A percentile compares a stretch with the other conserved stretches of the same genome.
Conservation (phyloP, 2,888 invertebrate species). For the Norana najaformis region DNA sequence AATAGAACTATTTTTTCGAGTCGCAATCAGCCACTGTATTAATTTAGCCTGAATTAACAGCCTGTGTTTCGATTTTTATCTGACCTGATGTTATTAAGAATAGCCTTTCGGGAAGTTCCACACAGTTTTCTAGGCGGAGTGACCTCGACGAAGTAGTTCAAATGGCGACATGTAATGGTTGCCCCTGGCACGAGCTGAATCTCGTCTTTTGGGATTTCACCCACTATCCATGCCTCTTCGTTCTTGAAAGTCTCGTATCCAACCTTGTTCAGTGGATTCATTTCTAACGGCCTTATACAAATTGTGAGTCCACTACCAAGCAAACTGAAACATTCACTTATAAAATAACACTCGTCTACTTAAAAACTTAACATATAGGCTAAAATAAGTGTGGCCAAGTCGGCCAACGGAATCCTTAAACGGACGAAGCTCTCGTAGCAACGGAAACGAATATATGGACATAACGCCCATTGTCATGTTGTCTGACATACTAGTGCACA, state of each 20-base stretch:
- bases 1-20: too few species aligned
- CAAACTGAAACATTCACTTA: too few species aligned
- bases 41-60: too few species aligned
- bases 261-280: neutral
- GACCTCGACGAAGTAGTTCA: neutral
- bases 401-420: too few species aligned
- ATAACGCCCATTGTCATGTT: neutral
- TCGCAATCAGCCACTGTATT: too few species aligned
- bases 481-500: too few species aligned
- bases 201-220: neutral
- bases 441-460: neutral
- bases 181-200: neutral
- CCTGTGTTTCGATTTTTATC: too few species aligned
- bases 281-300: neutral
- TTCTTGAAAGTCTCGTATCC: neutral
- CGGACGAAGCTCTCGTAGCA: neutral
- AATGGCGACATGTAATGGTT: neutral
- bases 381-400: too few species aligned
- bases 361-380: too few species aligned
- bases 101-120: neutral
- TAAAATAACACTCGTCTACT: neutral
- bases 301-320: neutral
- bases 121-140: constrained; percentile 2
- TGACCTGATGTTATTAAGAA: constrained; percentile 14
- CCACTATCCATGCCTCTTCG: neutral